Evolutionary conservation across 2,888 invertebrate genomes (phyloP).

Genomic region (Crossocerus cetratus): DNA sequence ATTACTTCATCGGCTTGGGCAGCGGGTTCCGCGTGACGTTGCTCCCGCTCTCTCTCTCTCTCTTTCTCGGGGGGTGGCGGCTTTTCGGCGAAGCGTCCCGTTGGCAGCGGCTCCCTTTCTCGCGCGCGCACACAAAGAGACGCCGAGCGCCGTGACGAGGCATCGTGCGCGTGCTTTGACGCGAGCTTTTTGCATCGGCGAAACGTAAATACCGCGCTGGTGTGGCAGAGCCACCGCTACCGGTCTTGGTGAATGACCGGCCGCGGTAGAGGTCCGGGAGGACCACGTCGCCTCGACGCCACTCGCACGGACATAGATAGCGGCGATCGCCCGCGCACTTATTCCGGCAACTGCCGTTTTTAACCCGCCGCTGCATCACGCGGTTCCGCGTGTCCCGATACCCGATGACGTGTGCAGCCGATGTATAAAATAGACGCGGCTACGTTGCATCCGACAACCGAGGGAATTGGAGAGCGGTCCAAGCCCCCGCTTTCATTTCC

Average conservation of each 20-base stretch:
- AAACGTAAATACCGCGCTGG: constrained; percentile 50
- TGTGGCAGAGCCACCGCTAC: constrained; percentile 2
- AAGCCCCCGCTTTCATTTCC: too few relatives aligned
- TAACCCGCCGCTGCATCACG: background rate
- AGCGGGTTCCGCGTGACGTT: constrained; percentile 52
- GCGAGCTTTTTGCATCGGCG: constrained; percentile 41
- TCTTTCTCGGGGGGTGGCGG: background rate
- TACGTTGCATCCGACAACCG: too few relatives aligned
- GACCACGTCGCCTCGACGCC: too few relatives aligned
- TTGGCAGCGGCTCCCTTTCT: constrained; percentile 3
- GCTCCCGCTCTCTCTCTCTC: too few relatives aligned
- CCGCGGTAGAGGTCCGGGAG: constrained; percentile 2
- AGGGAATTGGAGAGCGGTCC: too few relatives aligned
- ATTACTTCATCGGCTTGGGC: constrained; percentile 36
- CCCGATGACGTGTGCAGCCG: background rate
- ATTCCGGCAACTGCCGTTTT: background rate
- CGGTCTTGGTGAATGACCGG: constrained; percentile 56
- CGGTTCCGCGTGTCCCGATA: background rate
- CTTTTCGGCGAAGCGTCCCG: background rate
- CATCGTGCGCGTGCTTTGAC: constrained; percentile 43
- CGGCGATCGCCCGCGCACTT: constrained; percentile 3
- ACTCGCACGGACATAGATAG: background rate
- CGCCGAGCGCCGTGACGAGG: constrained; percentile 46
- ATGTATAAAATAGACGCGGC: too few relatives aligned
- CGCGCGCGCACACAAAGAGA: constrained; percentile 41